Percentiles rank a stretch among this genome's conserved stretches.
These are phyloP conservation scores for Lipophrys pholis DNA, from an alignment of 2,113 vertebrate genomes.

Conservation along the genomic window DNA sequence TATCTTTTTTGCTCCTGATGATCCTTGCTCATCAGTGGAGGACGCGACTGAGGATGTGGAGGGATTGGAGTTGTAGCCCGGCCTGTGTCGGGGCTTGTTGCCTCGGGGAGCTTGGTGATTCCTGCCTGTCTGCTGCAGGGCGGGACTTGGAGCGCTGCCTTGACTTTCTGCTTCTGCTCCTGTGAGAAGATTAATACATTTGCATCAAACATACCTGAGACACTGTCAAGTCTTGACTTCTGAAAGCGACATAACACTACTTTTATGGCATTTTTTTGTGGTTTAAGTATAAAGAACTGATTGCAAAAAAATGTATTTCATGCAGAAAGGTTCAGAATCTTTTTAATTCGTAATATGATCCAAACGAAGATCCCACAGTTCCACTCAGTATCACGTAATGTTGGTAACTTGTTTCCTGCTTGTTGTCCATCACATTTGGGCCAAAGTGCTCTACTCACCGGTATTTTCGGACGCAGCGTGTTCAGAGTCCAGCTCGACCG, in stretches of 20 bases:
- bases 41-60: conserved; percentile 56
- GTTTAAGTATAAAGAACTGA: too few relatives aligned
- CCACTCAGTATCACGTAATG: too few relatives aligned
- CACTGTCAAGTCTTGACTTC: too few relatives aligned
- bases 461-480: conserved; percentile 75
- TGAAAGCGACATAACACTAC: too few relatives aligned
- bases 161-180: conserved; percentile 83
- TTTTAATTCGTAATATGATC: too few relatives aligned
- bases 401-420: too few relatives aligned
- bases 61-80: conserved; percentile 70
- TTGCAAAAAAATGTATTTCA: too few relatives aligned
- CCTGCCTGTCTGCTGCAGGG: conserved; percentile 64
- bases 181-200: conserved; percentile 52
- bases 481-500: conserved; percentile 89
- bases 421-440: too few relatives aligned
- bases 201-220: too few relatives aligned
- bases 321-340: too few relatives aligned
- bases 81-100: conserved; percentile 81
- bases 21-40: conserved; percentile 76
- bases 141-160: conserved; percentile 78
- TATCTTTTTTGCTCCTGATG: conserved; percentile 85
- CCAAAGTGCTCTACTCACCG: conserved; percentile 75
- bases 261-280: too few relatives aligned
- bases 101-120: conserved; percentile 75
- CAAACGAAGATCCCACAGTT: too few relatives aligned